A percentile compares a stretch with the other conserved stretches of the same genome.
Conservation (phyloP, 35 echinoderm and acorn worm species). For the Anneissia japonica region DNA sequence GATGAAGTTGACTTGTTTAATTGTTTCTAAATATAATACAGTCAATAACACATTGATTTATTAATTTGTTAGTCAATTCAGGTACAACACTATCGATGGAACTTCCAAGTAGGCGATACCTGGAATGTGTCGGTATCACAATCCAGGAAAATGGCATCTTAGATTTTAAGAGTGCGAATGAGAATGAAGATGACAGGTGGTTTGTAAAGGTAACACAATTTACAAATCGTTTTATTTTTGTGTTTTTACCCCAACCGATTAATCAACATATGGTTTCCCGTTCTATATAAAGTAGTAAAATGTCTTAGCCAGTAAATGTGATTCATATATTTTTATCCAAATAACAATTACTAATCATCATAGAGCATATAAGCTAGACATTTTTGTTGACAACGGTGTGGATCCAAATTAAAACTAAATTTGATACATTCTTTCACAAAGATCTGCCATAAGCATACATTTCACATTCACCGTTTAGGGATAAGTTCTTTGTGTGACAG, state of each 20-base stretch:
- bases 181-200: constrained; percentile 53
- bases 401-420: background rate
- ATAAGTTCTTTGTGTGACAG: too few species aligned
- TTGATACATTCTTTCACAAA: too few species aligned
- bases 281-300: too few species aligned
- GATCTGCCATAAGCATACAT: too few species aligned
- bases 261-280: too few species aligned
- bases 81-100: constrained; percentile 61
- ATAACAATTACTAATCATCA: too few species aligned
- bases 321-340: too few species aligned
- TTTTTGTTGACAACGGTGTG: background rate
- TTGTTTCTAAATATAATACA: background rate
- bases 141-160: constrained; percentile 64
- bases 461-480: too few species aligned
- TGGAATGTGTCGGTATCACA: constrained; percentile 76
- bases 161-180: constrained; percentile 52
- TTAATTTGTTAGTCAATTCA: background rate
- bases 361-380: background rate
- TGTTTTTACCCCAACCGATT: too few species aligned
- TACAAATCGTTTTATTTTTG: background rate
- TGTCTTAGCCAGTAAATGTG: too few species aligned
- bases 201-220: constrained; percentile 36
- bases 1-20: too few species aligned
- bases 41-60: background rate
- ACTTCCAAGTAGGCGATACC: constrained; percentile 44